A percentile compares a stretch with the other conserved stretches of the same genome.
Evolutionary conservation across 2,113 vertebrate genomes (phyloP).

Genomic region (Ranitomeya imitator): DNA sequence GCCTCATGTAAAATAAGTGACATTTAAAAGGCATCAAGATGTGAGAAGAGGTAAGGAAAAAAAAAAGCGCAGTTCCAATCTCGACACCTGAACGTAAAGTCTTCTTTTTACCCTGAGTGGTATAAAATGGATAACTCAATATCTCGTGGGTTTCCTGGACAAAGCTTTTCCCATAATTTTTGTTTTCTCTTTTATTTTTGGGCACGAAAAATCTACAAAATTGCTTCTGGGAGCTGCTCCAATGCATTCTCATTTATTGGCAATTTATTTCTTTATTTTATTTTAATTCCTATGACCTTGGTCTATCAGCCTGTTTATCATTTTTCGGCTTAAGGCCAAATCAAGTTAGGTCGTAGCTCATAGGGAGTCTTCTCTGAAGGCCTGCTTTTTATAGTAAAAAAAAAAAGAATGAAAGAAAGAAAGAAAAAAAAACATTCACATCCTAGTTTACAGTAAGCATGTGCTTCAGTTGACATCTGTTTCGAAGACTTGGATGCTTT

Average conservation of each 20-base stretch:
- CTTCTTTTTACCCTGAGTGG: conserved; percentile 75
- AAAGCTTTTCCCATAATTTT: conserved; percentile 71
- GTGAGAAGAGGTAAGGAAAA: conserved; percentile 76
- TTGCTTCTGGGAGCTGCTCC: conserved; percentile 93
- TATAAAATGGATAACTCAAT: conserved; percentile 80
- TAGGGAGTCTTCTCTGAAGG: conserved; percentile 75
- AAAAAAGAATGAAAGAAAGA: conserved; percentile 71
- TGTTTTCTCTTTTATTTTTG: conserved; percentile 59
- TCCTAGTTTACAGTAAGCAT: conserved; percentile 85
- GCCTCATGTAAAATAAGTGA: conserved; percentile 94
- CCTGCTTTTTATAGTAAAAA: conserved; percentile 77
- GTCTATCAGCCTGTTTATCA: conserved; percentile 86
- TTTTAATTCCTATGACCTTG: conserved; percentile 75
- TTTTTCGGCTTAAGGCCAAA: conserved; percentile 79
- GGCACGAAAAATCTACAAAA: conserved; percentile 75
- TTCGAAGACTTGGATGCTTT: conserved; percentile 80
- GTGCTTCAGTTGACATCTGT: conserved; percentile 84
- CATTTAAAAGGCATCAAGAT: conserved; percentile 92
- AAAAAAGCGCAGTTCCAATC: conserved; percentile 70
- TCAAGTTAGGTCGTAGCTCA: conserved; percentile 75
- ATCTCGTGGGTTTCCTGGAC: conserved; percentile 79
- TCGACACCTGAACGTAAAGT: conserved; percentile 75
- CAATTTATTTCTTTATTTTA: conserved; percentile 83
- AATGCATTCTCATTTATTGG: conserved; percentile 89
- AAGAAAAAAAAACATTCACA: conserved; percentile 76